Conservation (phyloP, 2,888 invertebrate species). For the Drosophila algonquin region DNA sequence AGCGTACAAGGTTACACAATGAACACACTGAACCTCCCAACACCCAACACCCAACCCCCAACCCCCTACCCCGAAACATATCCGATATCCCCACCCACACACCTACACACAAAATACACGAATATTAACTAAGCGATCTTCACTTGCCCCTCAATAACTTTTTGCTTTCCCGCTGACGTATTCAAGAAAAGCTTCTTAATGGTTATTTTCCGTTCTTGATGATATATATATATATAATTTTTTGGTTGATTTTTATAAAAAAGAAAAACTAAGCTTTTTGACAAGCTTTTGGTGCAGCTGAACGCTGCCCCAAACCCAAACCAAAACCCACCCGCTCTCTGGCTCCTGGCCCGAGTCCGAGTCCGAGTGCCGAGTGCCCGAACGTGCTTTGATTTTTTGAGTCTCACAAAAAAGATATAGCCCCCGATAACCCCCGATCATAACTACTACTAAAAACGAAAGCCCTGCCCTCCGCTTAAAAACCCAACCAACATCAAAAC, state of each 20-base stretch:
- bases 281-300: slow-evolving; percentile 51
- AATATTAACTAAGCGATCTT: slow-evolving; percentile 52
- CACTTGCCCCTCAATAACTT: slow-evolving; percentile 65
- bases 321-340: background rate
- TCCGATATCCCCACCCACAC: slow-evolving; percentile 20
- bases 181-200: slow-evolving; percentile 78
- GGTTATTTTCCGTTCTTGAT: slow-evolving; percentile 63
- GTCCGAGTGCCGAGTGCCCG: slow-evolving; percentile 1
- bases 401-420: slow-evolving; percentile 39
- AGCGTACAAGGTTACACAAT: slow-evolving; percentile 84
- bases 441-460: slow-evolving; percentile 5
- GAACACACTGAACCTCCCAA: slow-evolving; percentile 1
- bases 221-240: slow-evolving; percentile 39
- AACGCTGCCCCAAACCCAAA: slow-evolving; percentile 58
- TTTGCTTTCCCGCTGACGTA: slow-evolving; percentile 73
- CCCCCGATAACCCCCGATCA: slow-evolving; percentile 18
- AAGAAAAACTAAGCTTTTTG: slow-evolving; percentile 43
- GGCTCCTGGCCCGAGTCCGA: background rate
- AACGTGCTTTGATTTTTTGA: slow-evolving; percentile 71
- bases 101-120: slow-evolving; percentile 8
- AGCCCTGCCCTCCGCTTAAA: slow-evolving; percentile 37
- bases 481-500: slow-evolving; percentile 28
- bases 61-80: background rate
- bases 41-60: background rate
- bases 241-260: slow-evolving; percentile 50